Percentiles rank a stretch among this genome's conserved stretches.
These are phyloP conservation scores for Schizaphis graminum DNA, from an alignment of 2,888 invertebrate genomes.

Conservation along the genomic window DNA sequence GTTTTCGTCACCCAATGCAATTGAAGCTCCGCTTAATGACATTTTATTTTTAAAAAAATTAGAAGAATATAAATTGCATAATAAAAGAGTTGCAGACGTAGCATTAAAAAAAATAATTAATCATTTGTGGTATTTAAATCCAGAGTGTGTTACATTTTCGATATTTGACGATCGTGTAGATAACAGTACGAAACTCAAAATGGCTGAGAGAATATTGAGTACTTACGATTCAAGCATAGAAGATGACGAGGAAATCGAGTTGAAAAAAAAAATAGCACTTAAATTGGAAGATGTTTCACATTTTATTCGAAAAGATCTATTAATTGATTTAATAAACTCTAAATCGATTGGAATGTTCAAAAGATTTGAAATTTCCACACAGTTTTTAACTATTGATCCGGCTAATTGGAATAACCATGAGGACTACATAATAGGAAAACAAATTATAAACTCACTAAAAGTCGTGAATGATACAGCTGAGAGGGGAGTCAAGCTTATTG, in stretches of 20 bases:
- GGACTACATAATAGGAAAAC: neutral
- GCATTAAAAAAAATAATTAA: conserved; percentile 61
- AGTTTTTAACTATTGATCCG: neutral
- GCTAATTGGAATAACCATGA: neutral
- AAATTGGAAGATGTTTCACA: neutral
- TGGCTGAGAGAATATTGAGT: neutral
- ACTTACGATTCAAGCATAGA: neutral
- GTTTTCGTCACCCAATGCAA: neutral
- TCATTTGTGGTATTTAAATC: conserved; percentile 67
- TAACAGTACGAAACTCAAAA: neutral
- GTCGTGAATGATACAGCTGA: neutral
- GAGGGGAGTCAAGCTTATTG: neutral
- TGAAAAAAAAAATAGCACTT: conserved; percentile 1
- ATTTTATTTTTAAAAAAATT: conserved; percentile 30
- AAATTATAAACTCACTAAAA: neutral
- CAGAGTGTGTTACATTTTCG: conserved; percentile 55
- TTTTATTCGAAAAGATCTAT: neutral
- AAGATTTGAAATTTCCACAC: neutral
- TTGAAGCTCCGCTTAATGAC: neutral
- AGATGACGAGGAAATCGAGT: neutral
- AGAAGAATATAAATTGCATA: neutral
- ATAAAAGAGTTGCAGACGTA: neutral
- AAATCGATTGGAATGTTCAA: conserved; percentile 14
- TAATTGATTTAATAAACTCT: conserved; percentile 1
- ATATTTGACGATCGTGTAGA: neutral